Percentiles rank a stretch among this genome's conserved stretches.
Evolutionary conservation across 2,797 vertebrate species (phyloP).

Genomic region (Chelidonichthys spinosus): DNA sequence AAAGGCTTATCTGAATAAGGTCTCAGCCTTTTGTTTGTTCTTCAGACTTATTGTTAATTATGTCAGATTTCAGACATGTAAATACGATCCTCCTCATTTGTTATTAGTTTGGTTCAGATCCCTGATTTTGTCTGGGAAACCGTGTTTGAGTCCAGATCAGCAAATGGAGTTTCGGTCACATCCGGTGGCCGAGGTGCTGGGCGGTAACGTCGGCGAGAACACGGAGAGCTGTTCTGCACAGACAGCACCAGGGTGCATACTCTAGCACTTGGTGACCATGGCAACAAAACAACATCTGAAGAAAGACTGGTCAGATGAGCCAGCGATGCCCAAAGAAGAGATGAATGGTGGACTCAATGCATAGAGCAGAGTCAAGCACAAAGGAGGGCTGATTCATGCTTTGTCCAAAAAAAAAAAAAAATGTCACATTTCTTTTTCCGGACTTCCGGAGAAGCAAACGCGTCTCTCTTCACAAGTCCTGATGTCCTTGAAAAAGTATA

Average conservation of each 20-base stretch:
- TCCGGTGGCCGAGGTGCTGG: slow-evolving; percentile 45
- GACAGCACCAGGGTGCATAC: slow-evolving; percentile 75
- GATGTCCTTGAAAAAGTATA: slow-evolving; percentile 40
- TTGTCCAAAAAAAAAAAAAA: slow-evolving; percentile 5
- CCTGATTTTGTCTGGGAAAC: slow-evolving; percentile 8
- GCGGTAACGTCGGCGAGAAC: slow-evolving; percentile 54
- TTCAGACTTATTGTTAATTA: slow-evolving; percentile 23
- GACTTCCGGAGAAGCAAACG: neutral
- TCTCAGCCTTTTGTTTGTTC: slow-evolving; percentile 29
- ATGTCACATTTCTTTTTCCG: neutral
- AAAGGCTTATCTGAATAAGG: slow-evolving; percentile 19
- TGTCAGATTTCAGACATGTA: neutral
- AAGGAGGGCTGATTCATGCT: slow-evolving; percentile 46
- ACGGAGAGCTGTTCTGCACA: slow-evolving; percentile 66
- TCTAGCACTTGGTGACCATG: slow-evolving; percentile 85
- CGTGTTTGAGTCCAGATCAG: slow-evolving; percentile 21
- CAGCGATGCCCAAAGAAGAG: slow-evolving; percentile 73
- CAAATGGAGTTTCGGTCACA: slow-evolving; percentile 37
- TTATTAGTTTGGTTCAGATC: neutral
- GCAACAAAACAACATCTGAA: slow-evolving; percentile 88
- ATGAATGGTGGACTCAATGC: slow-evolving; percentile 68
- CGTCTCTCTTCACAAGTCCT: slow-evolving; percentile 15
- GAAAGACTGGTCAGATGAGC: slow-evolving; percentile 80
- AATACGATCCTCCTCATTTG: neutral
- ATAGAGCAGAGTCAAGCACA: slow-evolving; percentile 45